These are phyloP conservation scores for Erpornis zantholeuca DNA, from an alignment of 2,113 vertebrate genomes.

Conservation along the genomic window DNA sequence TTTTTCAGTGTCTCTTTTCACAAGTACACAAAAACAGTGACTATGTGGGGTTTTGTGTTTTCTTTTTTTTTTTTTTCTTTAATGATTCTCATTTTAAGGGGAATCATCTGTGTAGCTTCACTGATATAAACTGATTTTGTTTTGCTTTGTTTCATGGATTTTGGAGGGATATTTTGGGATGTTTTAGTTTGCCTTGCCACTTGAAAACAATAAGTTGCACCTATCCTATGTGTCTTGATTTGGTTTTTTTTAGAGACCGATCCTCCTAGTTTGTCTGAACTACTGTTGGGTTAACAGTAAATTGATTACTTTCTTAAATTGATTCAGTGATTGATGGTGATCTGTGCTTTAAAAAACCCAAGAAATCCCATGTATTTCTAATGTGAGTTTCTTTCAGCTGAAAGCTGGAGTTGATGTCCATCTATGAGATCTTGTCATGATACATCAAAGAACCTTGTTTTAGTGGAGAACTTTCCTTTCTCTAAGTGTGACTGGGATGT, in stretches of 20 bases:
- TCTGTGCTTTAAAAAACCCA: neutral
- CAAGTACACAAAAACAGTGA: neutral
- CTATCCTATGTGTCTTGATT: neutral
- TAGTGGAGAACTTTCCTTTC: neutral
- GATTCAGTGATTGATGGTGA: neutral
- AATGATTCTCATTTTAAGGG: neutral
- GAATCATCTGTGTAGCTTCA: neutral
- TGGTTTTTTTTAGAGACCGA: neutral
- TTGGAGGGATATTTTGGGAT: neutral
- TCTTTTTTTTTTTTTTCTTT: neutral
- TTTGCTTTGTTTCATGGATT: neutral
- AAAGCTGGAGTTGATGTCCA: neutral
- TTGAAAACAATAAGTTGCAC: neutral
- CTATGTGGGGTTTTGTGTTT: rapidly evolving
- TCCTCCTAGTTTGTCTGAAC: neutral
- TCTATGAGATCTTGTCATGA: neutral
- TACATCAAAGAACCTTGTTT: neutral
- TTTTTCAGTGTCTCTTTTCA: neutral
- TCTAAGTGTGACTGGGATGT: neutral
- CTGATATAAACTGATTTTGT: neutral
- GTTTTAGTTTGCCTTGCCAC: neutral
- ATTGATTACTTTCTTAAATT: neutral
- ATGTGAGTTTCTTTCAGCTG: neutral
- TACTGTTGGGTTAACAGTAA: neutral
- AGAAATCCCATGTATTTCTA: neutral